Conservation (phyloP, 2,113 vertebrate genomes). For the Aegotheles bennettii region DNA sequence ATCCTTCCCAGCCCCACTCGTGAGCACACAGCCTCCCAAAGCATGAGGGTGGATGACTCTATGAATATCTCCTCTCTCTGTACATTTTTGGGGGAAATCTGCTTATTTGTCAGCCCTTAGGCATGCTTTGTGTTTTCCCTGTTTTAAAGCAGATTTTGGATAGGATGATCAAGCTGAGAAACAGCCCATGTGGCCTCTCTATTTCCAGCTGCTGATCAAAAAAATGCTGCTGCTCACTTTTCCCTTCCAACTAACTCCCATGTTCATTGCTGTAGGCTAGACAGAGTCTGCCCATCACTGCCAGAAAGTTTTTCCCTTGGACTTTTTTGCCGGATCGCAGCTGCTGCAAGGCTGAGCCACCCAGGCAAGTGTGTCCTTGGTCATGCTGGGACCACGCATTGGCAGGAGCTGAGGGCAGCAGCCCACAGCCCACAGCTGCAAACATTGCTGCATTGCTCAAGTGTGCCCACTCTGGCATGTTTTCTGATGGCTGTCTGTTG, state of each 20-base stretch:
- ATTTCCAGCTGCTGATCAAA: slow-evolving; percentile 2
- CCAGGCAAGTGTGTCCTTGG: fast-evolving
- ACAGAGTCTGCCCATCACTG: fast-evolving
- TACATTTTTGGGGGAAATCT: not conserved
- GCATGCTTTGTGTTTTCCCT: not conserved
- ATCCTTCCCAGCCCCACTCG: not conserved
- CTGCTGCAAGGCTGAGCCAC: fast-evolving
- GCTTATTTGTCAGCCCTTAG: not conserved
- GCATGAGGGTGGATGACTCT: not conserved
- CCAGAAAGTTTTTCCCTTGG: not conserved
- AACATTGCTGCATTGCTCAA: not conserved
- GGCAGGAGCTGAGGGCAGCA: not conserved
- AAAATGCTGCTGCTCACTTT: not conserved
- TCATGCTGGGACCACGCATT: fast-evolving
- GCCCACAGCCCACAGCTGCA: not conserved
- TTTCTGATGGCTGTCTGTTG: not conserved
- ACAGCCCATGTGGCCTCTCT: not conserved
- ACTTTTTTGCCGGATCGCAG: not conserved
- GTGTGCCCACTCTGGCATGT: not conserved
- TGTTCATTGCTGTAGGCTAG: not conserved
- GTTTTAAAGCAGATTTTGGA: not conserved
- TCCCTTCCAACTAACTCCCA: not conserved
- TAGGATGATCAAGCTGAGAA: not conserved
- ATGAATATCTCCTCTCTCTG: not conserved
- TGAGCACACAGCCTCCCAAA: not conserved